These are phyloP conservation scores for Boloria euphrosyne DNA, from an alignment of 2,888 invertebrate genomes.

Conservation along the genomic window DNA sequence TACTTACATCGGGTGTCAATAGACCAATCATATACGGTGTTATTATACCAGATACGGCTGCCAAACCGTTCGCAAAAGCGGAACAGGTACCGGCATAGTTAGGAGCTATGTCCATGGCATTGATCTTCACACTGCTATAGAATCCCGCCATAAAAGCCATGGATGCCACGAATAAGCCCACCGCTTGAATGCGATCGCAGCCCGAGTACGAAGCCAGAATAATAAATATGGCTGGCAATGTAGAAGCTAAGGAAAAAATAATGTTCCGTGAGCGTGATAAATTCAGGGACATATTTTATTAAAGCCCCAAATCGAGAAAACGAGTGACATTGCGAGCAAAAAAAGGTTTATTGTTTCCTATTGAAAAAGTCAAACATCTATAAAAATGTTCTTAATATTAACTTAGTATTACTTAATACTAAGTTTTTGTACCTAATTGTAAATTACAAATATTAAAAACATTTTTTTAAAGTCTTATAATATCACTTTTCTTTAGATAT, in stretches of 20 bases:
- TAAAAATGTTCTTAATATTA: too few species aligned
- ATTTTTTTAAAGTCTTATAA: too few species aligned
- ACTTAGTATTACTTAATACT: too few species aligned
- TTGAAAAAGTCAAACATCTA: conserved; percentile 19
- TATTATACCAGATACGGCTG: conserved; percentile 83
- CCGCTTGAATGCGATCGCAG: conserved; percentile 74
- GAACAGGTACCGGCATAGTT: conserved; percentile 85
- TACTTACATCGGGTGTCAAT: conserved; percentile 83
- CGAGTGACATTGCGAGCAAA: conserved; percentile 20
- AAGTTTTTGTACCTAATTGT: too few species aligned
- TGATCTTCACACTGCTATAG: conserved; percentile 86
- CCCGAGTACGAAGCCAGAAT: conserved; percentile 84
- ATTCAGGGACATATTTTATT: conserved; percentile 44
- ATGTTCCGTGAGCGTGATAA: conserved; percentile 46
- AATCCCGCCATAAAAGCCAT: conserved; percentile 87
- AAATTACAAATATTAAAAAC: too few species aligned
- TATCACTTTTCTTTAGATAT: too few species aligned
- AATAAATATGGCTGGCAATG: conserved; percentile 84
- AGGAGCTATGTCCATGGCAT: conserved; percentile 84
- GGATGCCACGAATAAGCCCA: conserved; percentile 82
- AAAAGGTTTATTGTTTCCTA: conserved; percentile 23
- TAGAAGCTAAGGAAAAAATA: conserved; percentile 76
- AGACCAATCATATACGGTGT: conserved; percentile 83
- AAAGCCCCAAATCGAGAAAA: conserved; percentile 23
- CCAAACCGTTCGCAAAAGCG: conserved; percentile 84